Conservation (phyloP, 2,113 vertebrate species). For the Sinocyclocheilus anshuiensis region DNA sequence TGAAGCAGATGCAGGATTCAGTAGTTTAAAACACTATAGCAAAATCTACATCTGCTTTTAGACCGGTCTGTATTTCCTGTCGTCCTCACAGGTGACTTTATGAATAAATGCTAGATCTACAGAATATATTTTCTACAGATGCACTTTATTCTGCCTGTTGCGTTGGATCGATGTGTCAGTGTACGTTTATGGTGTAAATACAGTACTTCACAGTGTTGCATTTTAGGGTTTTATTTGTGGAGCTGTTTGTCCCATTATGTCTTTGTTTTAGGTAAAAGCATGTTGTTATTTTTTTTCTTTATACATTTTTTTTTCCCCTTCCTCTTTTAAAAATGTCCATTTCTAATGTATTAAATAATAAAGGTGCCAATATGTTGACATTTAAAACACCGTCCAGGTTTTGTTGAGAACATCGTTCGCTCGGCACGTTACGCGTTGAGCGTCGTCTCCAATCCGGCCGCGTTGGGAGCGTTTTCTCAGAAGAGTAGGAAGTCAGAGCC, state of each 20-base stretch:
- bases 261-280: slow-evolving; percentile 69
- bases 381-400: slow-evolving; percentile 49
- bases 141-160: slow-evolving; percentile 56
- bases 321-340: slow-evolving; percentile 71
- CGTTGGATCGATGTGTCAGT: slow-evolving; percentile 44
- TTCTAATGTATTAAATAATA: slow-evolving; percentile 73
- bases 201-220: slow-evolving; percentile 71
- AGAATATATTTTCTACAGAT: slow-evolving; percentile 61
- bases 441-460: neutral
- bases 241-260: slow-evolving; percentile 67
- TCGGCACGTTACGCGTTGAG: neutral
- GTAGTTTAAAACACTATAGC: neutral
- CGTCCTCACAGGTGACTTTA: slow-evolving; percentile 6
- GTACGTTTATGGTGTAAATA: slow-evolving; percentile 62
- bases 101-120: slow-evolving; percentile 22
- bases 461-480: neutral
- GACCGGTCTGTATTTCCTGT: neutral
- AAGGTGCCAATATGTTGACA: slow-evolving; percentile 68
- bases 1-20: neutral
- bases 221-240: slow-evolving; percentile 66
- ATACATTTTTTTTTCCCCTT: slow-evolving; percentile 34
- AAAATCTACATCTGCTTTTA: neutral
- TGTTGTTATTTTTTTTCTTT: slow-evolving; percentile 59
- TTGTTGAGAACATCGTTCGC: neutral
- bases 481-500: slow-evolving; percentile 5